Evolutionary conservation across 2,888 invertebrate genomes (phyloP).

Genomic region (Leptogaster cylindrica): DNA sequence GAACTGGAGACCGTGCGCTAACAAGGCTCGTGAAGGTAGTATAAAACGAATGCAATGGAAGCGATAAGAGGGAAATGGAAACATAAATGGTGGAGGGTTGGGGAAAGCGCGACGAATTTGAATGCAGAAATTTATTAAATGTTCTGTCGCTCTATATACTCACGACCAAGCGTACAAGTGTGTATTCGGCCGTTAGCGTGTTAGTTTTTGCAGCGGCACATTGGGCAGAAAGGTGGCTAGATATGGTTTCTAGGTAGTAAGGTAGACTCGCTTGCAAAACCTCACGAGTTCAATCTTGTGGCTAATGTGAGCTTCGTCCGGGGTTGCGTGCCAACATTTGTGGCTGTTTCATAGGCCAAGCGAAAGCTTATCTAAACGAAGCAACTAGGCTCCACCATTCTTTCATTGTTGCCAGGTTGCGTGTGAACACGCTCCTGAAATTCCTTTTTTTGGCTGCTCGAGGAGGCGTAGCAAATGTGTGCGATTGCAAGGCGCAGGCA

Average conservation of each 20-base stretch:
- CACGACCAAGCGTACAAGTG: neutral
- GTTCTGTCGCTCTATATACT: slow-evolving; percentile 24
- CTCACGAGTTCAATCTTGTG: slow-evolving; percentile 18
- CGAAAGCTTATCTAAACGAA: slow-evolving; percentile 34
- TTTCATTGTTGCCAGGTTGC: slow-evolving; percentile 38
- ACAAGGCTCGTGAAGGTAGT: slow-evolving; percentile 31
- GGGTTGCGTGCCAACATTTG: slow-evolving; percentile 18
- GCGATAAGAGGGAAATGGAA: slow-evolving; percentile 28
- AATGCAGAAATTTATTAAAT: slow-evolving; percentile 39
- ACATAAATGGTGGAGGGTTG: slow-evolving; percentile 8
- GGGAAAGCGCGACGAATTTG: slow-evolving; percentile 15
- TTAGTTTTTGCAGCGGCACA: slow-evolving; percentile 25
- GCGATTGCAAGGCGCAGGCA: neutral
- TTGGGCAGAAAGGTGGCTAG: slow-evolving; percentile 20
- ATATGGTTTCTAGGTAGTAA: slow-evolving; percentile 5
- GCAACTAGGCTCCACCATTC: slow-evolving; percentile 20
- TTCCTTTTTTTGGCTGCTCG: slow-evolving; percentile 41
- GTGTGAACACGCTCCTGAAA: slow-evolving; percentile 40
- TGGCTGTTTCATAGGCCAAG: slow-evolving; percentile 19
- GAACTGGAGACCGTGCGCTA: slow-evolving; percentile 29
- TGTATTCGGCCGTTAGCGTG: too few relatives aligned
- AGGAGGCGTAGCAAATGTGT: slow-evolving; percentile 25
- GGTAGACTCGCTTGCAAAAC: too few relatives aligned
- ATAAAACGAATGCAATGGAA: slow-evolving; percentile 33
- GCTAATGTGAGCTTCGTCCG: slow-evolving; percentile 15